These are phyloP conservation scores for Loris lydekkerianus DNA, from an alignment of 2,797 vertebrate genomes.

Conservation along the genomic window DNA sequence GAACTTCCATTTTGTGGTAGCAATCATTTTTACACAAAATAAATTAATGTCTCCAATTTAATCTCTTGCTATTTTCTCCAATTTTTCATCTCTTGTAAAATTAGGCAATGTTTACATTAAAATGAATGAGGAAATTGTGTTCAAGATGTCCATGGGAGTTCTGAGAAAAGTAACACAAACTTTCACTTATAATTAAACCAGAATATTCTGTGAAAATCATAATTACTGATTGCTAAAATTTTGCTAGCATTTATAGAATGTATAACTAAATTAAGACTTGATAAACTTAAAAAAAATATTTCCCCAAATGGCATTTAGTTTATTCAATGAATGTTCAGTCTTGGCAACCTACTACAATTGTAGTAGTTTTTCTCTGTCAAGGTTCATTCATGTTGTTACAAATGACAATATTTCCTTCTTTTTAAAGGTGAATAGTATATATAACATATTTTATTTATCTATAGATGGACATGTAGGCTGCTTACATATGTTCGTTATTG, in stretches of 20 bases:
- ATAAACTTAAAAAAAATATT: not conserved
- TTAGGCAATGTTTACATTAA: slow-evolving; percentile 48
- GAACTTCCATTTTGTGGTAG: not conserved
- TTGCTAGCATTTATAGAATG: not conserved
- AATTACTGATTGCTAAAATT: slow-evolving; percentile 17
- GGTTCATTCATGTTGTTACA: not conserved
- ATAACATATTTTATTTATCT: not conserved
- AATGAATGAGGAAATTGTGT: not conserved
- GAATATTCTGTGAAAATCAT: slow-evolving; percentile 37
- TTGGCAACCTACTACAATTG: not conserved
- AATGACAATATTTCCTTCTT: not conserved
- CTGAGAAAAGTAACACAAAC: not conserved
- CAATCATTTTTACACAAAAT: slow-evolving; percentile 54
- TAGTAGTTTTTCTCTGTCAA: not conserved
- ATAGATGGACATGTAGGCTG: not conserved
- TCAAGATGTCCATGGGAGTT: not conserved
- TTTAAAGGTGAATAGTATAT: not conserved
- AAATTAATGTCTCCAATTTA: not conserved
- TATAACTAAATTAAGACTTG: not conserved
- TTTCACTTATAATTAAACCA: slow-evolving; percentile 48
- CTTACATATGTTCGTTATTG: not conserved
- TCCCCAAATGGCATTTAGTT: not conserved
- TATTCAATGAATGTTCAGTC: slow-evolving; percentile 15
- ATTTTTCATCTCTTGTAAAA: not conserved
- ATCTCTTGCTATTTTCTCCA: not conserved